Percentiles rank a stretch among this genome's conserved stretches.
These are phyloP conservation scores for Eulemur albifrons DNA, from an alignment of 2,797 vertebrate species.

Conservation along the genomic window DNA sequence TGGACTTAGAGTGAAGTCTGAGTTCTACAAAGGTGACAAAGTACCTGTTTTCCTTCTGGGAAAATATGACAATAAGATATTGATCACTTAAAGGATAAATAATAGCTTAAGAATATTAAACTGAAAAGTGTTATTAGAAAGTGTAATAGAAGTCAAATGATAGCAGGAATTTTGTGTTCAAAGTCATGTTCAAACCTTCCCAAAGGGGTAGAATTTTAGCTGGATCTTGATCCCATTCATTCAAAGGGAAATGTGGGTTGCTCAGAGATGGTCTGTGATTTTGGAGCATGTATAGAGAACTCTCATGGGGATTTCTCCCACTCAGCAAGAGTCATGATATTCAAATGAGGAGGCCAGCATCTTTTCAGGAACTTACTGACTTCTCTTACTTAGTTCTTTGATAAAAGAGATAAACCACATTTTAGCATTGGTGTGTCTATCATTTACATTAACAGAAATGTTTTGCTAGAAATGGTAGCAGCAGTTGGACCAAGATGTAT, in stretches of 20 bases:
- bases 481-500: neutral
- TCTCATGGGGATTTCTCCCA: neutral
- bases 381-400: neutral
- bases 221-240: neutral
- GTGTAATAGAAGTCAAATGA: neutral
- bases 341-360: neutral
- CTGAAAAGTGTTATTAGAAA: neutral
- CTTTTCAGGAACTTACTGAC: neutral
- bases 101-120: neutral
- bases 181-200: neutral
- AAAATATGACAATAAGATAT: neutral
- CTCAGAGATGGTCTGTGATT: neutral
- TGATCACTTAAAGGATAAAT: neutral
- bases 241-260: neutral
- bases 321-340: neutral
- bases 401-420: neutral
- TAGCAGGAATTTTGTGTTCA: neutral
- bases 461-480: neutral
- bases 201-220: neutral
- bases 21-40: neutral
- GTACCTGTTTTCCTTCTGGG: neutral
- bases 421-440: neutral
- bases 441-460: neutral
- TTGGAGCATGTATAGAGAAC: accelerated
- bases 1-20: neutral